Conservation (phyloP, 2,797 vertebrate species). For the Petrocephalus schoutedeni region DNA sequence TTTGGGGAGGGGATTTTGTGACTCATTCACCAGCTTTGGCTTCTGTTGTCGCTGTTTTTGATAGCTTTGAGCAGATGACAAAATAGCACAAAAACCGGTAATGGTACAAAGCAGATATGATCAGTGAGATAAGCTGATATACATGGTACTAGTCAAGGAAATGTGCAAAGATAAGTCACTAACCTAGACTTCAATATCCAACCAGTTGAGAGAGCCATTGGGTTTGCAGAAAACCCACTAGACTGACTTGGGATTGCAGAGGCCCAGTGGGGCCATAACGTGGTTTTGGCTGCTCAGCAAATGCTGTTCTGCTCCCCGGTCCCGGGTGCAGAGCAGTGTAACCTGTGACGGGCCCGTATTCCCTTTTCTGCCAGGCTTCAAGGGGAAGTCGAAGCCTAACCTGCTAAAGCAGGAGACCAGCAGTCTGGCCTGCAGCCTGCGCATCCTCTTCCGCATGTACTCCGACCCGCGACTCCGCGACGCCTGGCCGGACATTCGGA, state of each 20-base stretch:
- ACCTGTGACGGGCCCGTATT: not conserved
- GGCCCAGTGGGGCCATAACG: not conserved
- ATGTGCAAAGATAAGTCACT: not conserved
- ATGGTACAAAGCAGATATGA: not conserved
- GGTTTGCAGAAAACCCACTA: not conserved
- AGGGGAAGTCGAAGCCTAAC: slow-evolving; percentile 97
- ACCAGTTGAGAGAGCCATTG: not conserved
- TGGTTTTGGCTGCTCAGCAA: not conserved
- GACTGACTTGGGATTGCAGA: not conserved
- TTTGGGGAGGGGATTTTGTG: not conserved
- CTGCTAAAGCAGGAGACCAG: slow-evolving; percentile 96
- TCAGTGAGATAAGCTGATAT: not conserved
- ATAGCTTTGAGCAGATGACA: not conserved
- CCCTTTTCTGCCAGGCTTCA: slow-evolving; percentile 73
- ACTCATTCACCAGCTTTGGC: not conserved
- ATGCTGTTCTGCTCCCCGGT: not conserved
- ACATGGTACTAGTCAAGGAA: not conserved
- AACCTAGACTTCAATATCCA: not conserved
- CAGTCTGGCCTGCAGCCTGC: slow-evolving; percentile 90
- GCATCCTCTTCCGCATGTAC: slow-evolving; percentile 93
- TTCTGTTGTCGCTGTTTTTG: not conserved
- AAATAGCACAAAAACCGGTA: not conserved
- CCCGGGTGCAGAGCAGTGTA: not conserved
- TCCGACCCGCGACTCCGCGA: slow-evolving; percentile 72
- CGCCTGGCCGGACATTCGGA: slow-evolving; percentile 84